Base-by-base conservation (phyloP, 2,888 invertebrate genomes). In the Synanthedon tipuliformis region DNA sequence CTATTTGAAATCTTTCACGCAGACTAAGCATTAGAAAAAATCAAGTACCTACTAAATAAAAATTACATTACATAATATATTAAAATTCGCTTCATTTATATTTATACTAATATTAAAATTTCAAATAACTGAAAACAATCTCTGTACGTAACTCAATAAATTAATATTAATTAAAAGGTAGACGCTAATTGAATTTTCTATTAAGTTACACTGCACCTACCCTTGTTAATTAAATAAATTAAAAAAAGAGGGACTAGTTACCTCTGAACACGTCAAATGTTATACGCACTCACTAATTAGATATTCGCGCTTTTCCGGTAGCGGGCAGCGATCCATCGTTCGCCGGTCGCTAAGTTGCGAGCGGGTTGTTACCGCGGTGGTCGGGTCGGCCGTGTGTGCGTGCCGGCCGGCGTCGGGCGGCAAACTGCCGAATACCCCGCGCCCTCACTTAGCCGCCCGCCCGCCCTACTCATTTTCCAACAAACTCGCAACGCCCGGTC, bases 401-500 rank as follows among this genome's bases (percentile, higher is more conserved):
- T 74, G 77, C 78, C 74, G 69, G 70, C 73, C 78, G 75, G 73
- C 73, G 81, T 73, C 72, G 64, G 68, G 74, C 77, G 78, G 74
- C 75, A 69, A 77, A 85, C 85, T 84, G 73, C 59, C 58, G 54
- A 61, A 61, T 71, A 71, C 64, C 65, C 62, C 66, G 54, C 65
- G 58, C 61, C 50, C 61, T 51, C 55, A 53, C 56, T 51, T 34
- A 56, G 18, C 49, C 23, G 23, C 18, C 53, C 50, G 49, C 18
- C 53, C 50, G 49, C 34, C 41, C 16, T 49, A 15, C 11, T 12
- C 13, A 45, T 45, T 45, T 45, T 12, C 12, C 45, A 3, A 34
- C 34, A 45, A 45, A 45, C 45, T 45, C 45, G 5, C 15, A 12
- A 3, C 15, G 45, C 45, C 15, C 13, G 45, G 45, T 13, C 45